A percentile compares a stretch with the other conserved stretches of the same genome.
Evolutionary conservation across 2,113 vertebrate species (phyloP).

Genomic region (Cryptotis parvus): DNA sequence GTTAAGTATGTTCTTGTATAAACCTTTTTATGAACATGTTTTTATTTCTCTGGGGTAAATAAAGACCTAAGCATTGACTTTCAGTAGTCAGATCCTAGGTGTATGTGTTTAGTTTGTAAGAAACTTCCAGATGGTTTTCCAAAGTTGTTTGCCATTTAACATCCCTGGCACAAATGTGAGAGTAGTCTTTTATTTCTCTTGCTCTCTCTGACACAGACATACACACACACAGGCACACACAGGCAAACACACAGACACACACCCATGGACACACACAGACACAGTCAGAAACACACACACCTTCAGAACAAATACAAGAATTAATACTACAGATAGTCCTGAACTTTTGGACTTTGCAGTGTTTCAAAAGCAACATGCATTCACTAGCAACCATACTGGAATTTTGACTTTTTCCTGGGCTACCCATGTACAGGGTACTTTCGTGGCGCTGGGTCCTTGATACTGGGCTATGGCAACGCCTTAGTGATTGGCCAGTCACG

Average conservation of each 20-base stretch:
- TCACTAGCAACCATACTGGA: background rate
- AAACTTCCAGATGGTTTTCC: conserved; percentile 37
- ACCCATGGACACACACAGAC: too few species aligned
- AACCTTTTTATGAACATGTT: background rate
- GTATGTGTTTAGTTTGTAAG: background rate
- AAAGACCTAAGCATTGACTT: background rate
- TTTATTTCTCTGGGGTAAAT: conserved; percentile 54
- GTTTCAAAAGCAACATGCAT: background rate
- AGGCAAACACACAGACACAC: too few species aligned
- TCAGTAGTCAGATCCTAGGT: background rate
- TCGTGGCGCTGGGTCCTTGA: background rate
- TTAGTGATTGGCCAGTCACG: too few species aligned
- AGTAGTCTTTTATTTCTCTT: background rate
- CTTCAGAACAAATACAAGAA: background rate
- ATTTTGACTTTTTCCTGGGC: background rate
- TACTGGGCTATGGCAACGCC: background rate
- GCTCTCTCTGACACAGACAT: too few species aligned
- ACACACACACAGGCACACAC: background rate
- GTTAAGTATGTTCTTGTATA: conserved; percentile 2
- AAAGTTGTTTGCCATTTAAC: background rate
- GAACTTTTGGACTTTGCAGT: background rate
- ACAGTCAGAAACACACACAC: background rate
- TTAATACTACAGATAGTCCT: background rate
- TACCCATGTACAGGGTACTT: accelerated
- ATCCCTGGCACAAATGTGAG: background rate